A percentile compares a stretch with the other conserved stretches of the same genome.
Evolutionary conservation across 2,888 invertebrate species (phyloP).

Genomic region (Xestoiulus laeticollis): DNA sequence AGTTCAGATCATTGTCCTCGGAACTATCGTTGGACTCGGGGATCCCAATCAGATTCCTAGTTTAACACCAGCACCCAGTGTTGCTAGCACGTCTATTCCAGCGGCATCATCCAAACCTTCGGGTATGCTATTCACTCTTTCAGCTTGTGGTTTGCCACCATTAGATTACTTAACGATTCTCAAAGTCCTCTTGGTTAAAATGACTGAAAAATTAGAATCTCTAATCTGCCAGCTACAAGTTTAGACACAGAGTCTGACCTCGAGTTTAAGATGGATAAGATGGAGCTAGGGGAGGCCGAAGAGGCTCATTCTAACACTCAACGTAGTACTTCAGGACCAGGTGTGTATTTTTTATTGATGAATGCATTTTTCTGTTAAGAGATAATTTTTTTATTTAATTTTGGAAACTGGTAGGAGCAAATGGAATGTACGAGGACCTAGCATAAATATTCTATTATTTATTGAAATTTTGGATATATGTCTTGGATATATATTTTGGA

Average conservation of each 20-base stretch:
- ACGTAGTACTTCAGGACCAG: not conserved
- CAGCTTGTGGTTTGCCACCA: not conserved
- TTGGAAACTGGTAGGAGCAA: too few relatives aligned
- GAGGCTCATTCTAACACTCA: not conserved
- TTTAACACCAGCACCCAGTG: not conserved
- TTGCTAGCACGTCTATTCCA: not conserved
- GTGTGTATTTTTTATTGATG: not conserved
- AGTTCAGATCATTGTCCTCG: slow-evolving; percentile 73
- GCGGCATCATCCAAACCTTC: slow-evolving; percentile 40
- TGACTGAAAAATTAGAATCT: slow-evolving; percentile 3
- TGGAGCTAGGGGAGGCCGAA: not conserved
- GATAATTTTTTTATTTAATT: too few relatives aligned
- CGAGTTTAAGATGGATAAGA: not conserved
- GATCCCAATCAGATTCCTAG: slow-evolving; percentile 57
- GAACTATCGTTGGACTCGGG: slow-evolving; percentile 79
- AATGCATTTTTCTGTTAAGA: too few relatives aligned
- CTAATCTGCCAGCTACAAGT: slow-evolving; percentile 34
- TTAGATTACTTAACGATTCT: not conserved
- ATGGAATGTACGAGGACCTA: too few relatives aligned
- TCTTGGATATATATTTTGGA: too few relatives aligned
- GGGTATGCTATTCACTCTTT: not conserved
- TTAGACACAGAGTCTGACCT: not conserved
- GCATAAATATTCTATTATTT: too few relatives aligned
- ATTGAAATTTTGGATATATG: too few relatives aligned
- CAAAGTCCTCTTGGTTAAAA: not conserved